Evolutionary conservation across 2,888 invertebrate genomes (phyloP).

Genomic region (Archaeoteleia sp.): DNA sequence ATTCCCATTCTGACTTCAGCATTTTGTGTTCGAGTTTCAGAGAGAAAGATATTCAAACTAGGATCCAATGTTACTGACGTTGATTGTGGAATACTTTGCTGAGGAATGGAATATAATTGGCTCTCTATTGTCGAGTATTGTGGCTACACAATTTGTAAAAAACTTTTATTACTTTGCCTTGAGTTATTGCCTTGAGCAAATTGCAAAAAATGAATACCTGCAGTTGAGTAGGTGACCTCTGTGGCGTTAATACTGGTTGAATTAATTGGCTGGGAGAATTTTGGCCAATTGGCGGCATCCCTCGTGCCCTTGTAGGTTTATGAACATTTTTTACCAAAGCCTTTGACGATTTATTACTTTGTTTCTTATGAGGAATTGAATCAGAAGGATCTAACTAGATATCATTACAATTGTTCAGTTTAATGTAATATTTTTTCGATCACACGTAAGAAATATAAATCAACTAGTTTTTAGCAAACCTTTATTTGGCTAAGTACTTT

Average conservation of each 20-base stretch:
- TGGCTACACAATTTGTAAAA: slow-evolving; percentile 59
- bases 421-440: too few species aligned
- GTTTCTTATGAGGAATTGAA: slow-evolving; percentile 25
- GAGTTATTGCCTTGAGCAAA: neutral
- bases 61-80: slow-evolving; percentile 70
- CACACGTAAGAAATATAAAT: too few species aligned
- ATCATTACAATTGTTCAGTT: slow-evolving; percentile 14
- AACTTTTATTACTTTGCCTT: slow-evolving; percentile 9
- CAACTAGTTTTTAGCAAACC: slow-evolving; percentile 4
- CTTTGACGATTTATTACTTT: slow-evolving; percentile 23
- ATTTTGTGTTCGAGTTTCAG: slow-evolving; percentile 80
- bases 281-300: slow-evolving; percentile 31
- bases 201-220: slow-evolving; percentile 39
- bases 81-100: slow-evolving; percentile 59
- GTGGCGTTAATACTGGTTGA: slow-evolving; percentile 6
- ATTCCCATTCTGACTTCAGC: slow-evolving; percentile 81
- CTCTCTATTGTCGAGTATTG: slow-evolving; percentile 64
- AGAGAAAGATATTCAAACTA: slow-evolving; percentile 77
- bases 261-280: slow-evolving; percentile 52
- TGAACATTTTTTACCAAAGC: slow-evolving; percentile 18
- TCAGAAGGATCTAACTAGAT: slow-evolving; percentile 12
- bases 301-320: slow-evolving; percentile 47
- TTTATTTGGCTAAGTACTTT: slow-evolving; percentile 6
- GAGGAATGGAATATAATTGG: slow-evolving; percentile 62
- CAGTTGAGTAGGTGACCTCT: slow-evolving; percentile 51